phyloP scores from a whole-genome alignment of 2,888 invertebrate species.

The Bhutanitis thaidina region DNA sequence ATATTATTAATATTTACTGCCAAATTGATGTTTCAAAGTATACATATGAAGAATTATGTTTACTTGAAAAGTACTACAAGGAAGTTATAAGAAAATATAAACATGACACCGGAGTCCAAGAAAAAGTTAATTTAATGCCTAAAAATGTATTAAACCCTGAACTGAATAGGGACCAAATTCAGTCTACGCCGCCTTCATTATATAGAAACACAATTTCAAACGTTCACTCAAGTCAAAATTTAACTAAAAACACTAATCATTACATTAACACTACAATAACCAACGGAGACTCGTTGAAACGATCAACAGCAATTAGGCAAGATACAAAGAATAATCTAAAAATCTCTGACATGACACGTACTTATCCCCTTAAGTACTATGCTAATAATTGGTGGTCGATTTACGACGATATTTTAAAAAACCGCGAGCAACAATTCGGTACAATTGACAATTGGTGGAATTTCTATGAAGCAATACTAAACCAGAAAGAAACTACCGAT shows the following conservation, averaged over 20 bases:
- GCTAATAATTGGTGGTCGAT: constrained; percentile 77
- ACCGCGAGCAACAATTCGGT: constrained; percentile 67
- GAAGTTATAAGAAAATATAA: constrained; percentile 67
- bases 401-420: constrained; percentile 67
- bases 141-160: background rate
- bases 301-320: constrained; percentile 37
- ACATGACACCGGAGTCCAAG: constrained; percentile 44
- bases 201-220: constrained; percentile 52
- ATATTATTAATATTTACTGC: constrained; percentile 63
- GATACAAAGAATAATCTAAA: constrained; percentile 44
- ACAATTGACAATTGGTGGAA: constrained; percentile 74
- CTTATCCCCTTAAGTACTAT: constrained; percentile 68
- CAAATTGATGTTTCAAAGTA: constrained; percentile 65
- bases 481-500: constrained; percentile 44
- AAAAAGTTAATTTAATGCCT: constrained; percentile 31
- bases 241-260: constrained; percentile 44
- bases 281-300: constrained; percentile 41
- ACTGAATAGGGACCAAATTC: constrained; percentile 23
- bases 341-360: constrained; percentile 62
- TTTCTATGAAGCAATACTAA: constrained; percentile 63
- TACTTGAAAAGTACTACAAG: constrained; percentile 68
- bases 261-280: constrained; percentile 36
- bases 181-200: constrained; percentile 39
- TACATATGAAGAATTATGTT: constrained; percentile 68
- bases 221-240: constrained; percentile 41